Conservation (phyloP, 2,888 invertebrate species). For the Allophyes oxyacanthae region DNA sequence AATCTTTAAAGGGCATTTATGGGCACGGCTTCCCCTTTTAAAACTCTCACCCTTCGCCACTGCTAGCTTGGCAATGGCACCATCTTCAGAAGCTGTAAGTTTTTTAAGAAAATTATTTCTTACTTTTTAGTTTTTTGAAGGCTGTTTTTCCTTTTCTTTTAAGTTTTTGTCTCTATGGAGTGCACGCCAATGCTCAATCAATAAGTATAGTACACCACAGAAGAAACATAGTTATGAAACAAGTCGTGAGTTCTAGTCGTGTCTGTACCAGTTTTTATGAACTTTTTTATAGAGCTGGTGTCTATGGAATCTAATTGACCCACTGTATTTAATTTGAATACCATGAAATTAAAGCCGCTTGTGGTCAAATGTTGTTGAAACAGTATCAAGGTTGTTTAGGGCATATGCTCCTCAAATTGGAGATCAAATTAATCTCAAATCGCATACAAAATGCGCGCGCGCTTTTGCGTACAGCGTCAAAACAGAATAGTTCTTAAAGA, state of each 20-base stretch:
- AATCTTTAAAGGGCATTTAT: too few relatives aligned
- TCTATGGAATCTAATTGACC: constrained; percentile 25
- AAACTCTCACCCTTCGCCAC: too few relatives aligned
- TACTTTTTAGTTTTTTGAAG: too few relatives aligned
- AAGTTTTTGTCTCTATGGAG: too few relatives aligned
- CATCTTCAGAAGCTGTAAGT: too few relatives aligned
- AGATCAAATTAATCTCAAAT: neutral
- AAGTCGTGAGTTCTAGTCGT: constrained; percentile 19
- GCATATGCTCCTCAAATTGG: neutral
- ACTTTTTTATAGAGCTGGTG: constrained; percentile 19
- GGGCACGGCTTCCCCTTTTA: too few relatives aligned
- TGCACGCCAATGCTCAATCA: constrained; percentile 7
- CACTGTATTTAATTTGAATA: constrained; percentile 21
- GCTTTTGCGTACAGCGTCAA: too few relatives aligned
- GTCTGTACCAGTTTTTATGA: constrained; percentile 30
- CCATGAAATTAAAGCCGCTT: constrained; percentile 4
- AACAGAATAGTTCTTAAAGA: too few relatives aligned
- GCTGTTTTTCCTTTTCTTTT: too few relatives aligned
- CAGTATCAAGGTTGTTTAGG: neutral
- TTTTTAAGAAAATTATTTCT: too few relatives aligned
- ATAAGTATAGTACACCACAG: constrained; percentile 20
- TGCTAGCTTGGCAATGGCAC: too few relatives aligned
- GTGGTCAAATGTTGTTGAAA: constrained; percentile 10
- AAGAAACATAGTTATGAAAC: constrained; percentile 33
- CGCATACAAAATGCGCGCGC: too few relatives aligned